phyloP scores from a whole-genome alignment of 2,797 vertebrate species.

The Rhinoraja longicauda region DNA sequence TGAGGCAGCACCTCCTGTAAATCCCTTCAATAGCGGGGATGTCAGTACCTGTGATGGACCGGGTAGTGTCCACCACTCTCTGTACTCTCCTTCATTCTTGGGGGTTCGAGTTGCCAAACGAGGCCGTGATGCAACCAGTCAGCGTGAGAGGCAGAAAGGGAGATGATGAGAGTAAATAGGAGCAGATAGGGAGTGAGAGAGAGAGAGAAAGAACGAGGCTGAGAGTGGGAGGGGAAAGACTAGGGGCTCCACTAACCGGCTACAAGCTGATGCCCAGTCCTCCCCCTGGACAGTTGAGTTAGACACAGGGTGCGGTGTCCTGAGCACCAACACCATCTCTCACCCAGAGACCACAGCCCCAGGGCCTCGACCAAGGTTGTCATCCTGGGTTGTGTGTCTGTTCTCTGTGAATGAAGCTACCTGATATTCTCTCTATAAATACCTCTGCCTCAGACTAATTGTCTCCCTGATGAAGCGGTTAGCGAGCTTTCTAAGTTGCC shows the following conservation, averaged over 20 bases:
- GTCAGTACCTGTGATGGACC: too few relatives aligned
- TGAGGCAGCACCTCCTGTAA: too few relatives aligned
- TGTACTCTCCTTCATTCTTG: too few relatives aligned
- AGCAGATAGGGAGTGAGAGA: not conserved
- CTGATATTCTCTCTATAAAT: conserved; percentile 23
- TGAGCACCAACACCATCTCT: not conserved
- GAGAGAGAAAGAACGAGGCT: not conserved
- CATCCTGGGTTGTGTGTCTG: not conserved
- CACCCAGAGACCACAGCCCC: too few relatives aligned
- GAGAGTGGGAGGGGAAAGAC: not conserved
- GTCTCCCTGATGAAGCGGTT: not conserved
- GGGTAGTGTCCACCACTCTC: too few relatives aligned
- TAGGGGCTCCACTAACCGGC: rapidly evolving
- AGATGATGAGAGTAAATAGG: not conserved
- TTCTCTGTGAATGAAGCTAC: not conserved
- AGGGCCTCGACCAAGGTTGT: not conserved
- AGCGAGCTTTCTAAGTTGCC: not conserved
- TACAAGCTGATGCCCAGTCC: not conserved
- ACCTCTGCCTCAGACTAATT: not conserved
- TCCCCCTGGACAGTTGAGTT: not conserved
- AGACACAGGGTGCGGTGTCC: too few relatives aligned
- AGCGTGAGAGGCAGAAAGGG: too few relatives aligned
- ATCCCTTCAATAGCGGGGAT: too few relatives aligned
- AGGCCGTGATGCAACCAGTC: too few relatives aligned
- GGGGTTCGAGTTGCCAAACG: too few relatives aligned